Evolutionary conservation across 2,888 invertebrate genomes (phyloP).

Genomic region (Tholera decimalis): DNA sequence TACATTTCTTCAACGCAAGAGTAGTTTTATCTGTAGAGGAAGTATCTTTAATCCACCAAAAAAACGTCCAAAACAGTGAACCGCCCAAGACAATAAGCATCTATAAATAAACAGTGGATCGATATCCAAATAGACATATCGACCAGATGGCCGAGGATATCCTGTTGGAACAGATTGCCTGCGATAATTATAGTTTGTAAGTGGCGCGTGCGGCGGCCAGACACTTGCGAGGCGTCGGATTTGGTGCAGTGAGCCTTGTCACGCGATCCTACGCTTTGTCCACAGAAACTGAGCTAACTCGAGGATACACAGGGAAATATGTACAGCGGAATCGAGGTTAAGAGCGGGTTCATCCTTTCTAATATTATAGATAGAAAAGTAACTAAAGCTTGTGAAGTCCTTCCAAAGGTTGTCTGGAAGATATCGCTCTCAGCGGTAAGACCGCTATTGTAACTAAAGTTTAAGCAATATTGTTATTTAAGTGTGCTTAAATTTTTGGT

Average conservation of each 20-base stretch:
- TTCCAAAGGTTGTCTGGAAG: no score
- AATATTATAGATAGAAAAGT: neutral
- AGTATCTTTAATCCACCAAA: constrained; percentile 32
- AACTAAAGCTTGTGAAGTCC: no score
- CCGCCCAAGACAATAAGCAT: constrained; percentile 70
- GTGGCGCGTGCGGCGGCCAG: constrained; percentile 75
- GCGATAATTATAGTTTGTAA: constrained; percentile 82
- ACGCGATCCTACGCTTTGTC: constrained; percentile 52
- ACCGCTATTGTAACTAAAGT: no score
- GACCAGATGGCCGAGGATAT: constrained; percentile 90
- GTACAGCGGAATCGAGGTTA: neutral
- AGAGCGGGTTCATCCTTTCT: neutral
- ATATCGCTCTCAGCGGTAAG: no score
- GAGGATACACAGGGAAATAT: neutral
- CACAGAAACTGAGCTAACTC: neutral
- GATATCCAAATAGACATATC: constrained; percentile 78
- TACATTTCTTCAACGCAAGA: neutral
- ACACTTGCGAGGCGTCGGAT: constrained; percentile 53
- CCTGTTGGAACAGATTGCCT: constrained; percentile 87
- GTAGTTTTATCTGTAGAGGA: constrained; percentile 18
- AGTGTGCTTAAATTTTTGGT: no score
- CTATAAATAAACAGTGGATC: constrained; percentile 73
- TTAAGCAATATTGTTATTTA: no score
- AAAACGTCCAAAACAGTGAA: constrained; percentile 39
- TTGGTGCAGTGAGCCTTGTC: constrained; percentile 46